phyloP scores from a whole-genome alignment of 2,113 vertebrate species.

The mouse (Mus musculus) region GRCm39 chr8:7608501-7609000 shows the following conservation, averaged over 20 bases:
- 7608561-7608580: not conserved
- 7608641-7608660: not conserved
- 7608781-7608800: not conserved
- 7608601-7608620: fast-evolving
- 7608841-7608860: too few species aligned
- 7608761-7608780: not conserved
- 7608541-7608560: not conserved
- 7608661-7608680: too few species aligned
- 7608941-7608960: not conserved
- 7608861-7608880: not conserved
- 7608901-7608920: not conserved
- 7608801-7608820: not conserved
- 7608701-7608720: not conserved
- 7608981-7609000: too few species aligned
- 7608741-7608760: not conserved
- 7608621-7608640: not conserved
- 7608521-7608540: conserved; percentile 11
- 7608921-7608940: not conserved
- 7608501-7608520: not conserved
- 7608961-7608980: too few species aligned
- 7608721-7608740: not conserved
- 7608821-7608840: not conserved
- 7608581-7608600: not conserved
- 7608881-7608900: not conserved
- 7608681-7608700: not conserved